These are phyloP conservation scores for Apocheima hispidaria DNA, from an alignment of 2,888 invertebrate genomes.

Conservation along the genomic window DNA sequence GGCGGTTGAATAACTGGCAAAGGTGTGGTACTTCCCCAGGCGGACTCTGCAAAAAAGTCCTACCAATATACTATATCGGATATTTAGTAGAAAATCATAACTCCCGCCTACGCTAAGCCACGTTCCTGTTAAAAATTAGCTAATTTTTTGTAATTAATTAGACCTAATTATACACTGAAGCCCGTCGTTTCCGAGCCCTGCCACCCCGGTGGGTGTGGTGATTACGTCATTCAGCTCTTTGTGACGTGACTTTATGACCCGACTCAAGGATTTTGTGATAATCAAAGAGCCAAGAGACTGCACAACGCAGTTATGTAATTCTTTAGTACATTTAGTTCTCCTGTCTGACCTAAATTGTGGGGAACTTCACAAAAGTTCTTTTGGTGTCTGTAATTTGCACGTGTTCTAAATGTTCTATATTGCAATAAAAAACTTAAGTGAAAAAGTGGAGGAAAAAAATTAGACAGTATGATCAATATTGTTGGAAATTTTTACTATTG, in stretches of 20 bases:
- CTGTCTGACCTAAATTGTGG: slow-evolving; percentile 1
- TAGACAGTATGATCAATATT: no score
- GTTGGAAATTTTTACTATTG: no score
- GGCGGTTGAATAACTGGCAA: no score
- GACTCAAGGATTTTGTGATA: slow-evolving; percentile 30
- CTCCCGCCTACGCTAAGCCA: not conserved
- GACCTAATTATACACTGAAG: slow-evolving; percentile 38
- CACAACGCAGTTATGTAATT: not conserved
- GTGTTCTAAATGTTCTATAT: not conserved
- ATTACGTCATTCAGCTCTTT: slow-evolving; percentile 43
- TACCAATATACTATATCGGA: no score
- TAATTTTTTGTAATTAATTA: slow-evolving; percentile 39
- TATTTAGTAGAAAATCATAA: not conserved
- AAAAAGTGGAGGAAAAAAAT: not conserved
- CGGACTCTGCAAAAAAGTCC: no score
- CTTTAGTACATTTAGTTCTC: slow-evolving; percentile 2
- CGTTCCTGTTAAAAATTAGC: slow-evolving; percentile 25
- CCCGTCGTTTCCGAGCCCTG: slow-evolving; percentile 27
- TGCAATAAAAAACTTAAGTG: no score
- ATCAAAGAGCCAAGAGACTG: slow-evolving; percentile 28
- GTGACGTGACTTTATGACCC: slow-evolving; percentile 30
- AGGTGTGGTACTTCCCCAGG: no score
- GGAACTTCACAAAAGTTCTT: slow-evolving; percentile 6
- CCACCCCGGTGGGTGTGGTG: slow-evolving; percentile 34
- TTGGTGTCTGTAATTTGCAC: slow-evolving; percentile 2